Conservation (phyloP, 2,113 vertebrate species). For the Microcebus lehilahytsara region DNA sequence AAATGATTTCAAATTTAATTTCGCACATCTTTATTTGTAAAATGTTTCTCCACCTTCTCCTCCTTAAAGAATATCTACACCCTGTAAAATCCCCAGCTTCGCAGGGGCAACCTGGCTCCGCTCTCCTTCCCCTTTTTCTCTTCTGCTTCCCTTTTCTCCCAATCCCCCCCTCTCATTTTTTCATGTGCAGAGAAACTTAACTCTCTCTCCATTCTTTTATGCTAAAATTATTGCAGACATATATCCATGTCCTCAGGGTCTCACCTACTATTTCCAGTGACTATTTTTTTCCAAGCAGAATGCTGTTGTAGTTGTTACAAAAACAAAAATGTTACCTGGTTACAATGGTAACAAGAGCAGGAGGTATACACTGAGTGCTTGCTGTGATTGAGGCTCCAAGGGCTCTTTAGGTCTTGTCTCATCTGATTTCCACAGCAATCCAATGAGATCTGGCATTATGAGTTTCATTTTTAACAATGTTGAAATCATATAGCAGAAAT, state of each 20-base stretch:
- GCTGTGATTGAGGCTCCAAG: neutral
- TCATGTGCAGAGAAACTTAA: neutral
- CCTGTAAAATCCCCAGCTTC: neutral
- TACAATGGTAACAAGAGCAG: neutral
- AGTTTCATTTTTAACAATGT: neutral
- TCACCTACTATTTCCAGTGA: neutral
- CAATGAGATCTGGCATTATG: neutral
- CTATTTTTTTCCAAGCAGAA: neutral
- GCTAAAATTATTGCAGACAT: neutral
- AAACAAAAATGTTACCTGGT: neutral
- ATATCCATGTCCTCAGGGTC: neutral
- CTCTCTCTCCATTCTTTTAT: neutral
- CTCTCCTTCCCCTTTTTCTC: neutral
- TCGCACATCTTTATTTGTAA: neutral
- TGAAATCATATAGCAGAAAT: neutral
- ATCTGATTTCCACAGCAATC: neutral
- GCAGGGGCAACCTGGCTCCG: neutral
- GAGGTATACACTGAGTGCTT: neutral
- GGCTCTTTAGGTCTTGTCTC: neutral
- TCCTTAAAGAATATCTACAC: neutral
- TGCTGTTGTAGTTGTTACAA: neutral
- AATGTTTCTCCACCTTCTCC: neutral
- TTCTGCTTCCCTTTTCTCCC: neutral
- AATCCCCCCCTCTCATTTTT: neutral
- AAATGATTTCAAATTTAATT: constrained; percentile 7